Evolutionary conservation across 2,888 invertebrate genomes (phyloP), one percentile per base, ranked within the genome.

Genomic region (Opisthograptis luteolata): DNA sequence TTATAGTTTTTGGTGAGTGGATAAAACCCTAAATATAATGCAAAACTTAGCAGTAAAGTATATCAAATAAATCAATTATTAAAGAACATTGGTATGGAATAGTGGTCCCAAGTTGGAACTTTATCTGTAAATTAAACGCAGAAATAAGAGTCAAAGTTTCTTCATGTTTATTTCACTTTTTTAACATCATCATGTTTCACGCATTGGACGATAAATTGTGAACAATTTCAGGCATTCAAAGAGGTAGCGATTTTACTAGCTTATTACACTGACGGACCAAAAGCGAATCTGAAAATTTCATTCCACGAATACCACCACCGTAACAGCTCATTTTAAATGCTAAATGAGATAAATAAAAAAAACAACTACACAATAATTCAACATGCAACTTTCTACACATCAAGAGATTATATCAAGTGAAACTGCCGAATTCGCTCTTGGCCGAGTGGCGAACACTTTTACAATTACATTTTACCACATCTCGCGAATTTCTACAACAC

Each of bases 231-330:
- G 87, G 85, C 87, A 86, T 83, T 81, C 68, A 75, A 69, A 79
- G 88, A 88, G 88, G 88, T 88, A 87, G 88, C 83, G 76, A 76
- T 84, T 57, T 86, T 78, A 72, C 71, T 80, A 76, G 70, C 66
- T 76, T 79, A 78, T 55, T 62, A 40, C 49, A 14, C 34, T 14
- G 10, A 25, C 46, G 30, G 31, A 17, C 45, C 52, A 44, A 47
- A 40, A 56, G 45, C 56, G 50, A 56, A 52, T 61, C 39, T 9
- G 36, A 6, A 27, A 39, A 28, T 31, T 39, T 25, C 44, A 48
- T 17, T 14, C 0, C 27, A 31, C 30, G 2, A 13, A n/a, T 7
- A 37, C 46, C 49, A 37, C 50, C 55, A 55, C 41, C 47, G n/a
- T 37, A 24, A 40, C 44, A 28, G 8, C 27, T 42, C 14, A 34